Conservation (phyloP, 2,113 vertebrate genomes). For the Eidolon helvum region DNA sequence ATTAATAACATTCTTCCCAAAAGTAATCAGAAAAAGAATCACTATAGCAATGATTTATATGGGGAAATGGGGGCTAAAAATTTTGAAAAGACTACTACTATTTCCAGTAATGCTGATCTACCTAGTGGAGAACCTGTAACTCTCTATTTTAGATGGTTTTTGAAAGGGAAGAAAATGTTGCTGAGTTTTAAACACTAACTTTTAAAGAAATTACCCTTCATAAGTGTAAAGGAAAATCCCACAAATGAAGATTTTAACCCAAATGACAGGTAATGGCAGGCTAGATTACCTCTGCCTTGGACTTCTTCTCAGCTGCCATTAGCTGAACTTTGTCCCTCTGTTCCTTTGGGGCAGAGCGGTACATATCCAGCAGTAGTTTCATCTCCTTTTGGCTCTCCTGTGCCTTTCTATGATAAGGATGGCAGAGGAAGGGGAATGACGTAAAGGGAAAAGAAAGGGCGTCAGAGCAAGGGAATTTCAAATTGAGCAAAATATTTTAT, state of each 20-base stretch:
- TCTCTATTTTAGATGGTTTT: neutral
- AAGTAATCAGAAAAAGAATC: constrained; percentile 14
- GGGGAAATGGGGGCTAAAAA: neutral
- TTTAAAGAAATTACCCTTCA: neutral
- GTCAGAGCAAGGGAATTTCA: neutral
- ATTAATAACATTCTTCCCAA: constrained; percentile 13
- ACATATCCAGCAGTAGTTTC: constrained; percentile 98
- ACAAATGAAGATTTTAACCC: neutral
- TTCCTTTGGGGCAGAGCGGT: constrained; percentile 97
- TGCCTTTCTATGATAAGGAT: constrained; percentile 87
- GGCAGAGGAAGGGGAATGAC: neutral
- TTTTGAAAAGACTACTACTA: neutral
- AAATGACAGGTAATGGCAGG: neutral
- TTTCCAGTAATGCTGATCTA: neutral
- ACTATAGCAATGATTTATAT: neutral
- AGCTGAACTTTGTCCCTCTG: constrained; percentile 98
- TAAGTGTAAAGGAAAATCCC: neutral
- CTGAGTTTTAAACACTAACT: constrained; percentile 25
- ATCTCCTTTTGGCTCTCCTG: constrained; percentile 98
- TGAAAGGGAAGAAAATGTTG: neutral
- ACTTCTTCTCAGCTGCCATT: constrained; percentile 98
- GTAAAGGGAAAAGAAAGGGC: constrained; percentile 4
- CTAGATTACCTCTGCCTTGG: constrained; percentile 93
- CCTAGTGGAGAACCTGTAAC: neutral
- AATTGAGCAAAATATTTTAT: neutral